Base-by-base conservation (phyloP, 2,797 vertebrate species). In the Paguma larvata region DNA sequence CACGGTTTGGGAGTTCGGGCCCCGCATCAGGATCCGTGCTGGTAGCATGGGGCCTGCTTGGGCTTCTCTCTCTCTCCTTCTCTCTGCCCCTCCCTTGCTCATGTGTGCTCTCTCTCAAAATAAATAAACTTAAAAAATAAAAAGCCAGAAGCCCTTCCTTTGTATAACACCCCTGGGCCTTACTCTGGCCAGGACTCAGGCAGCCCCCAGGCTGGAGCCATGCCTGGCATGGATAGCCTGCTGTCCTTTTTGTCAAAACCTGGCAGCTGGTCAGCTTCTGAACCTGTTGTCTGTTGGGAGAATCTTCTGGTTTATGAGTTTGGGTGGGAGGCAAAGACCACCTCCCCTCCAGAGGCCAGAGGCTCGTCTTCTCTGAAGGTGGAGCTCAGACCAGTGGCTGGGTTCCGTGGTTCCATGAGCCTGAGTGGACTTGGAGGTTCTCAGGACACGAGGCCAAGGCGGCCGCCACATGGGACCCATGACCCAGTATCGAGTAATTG, bases 401-500 rank as follows among this genome's bases (percentile, higher is more conserved):
- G 18, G 6, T 19, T 46, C 25, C 32, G 13, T 13, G 16, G 44
- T 51, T 14, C 84, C 48, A 3, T 13, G 25, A 41, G n/a, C 25
- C 25, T 2, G 15, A 1, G 27, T 18, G 15, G 34, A 27, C 34
- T 41, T 19, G 25, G 67, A 56, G 67, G 48, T 23, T 59, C 27
- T 44, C 16, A 5, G 5, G 27, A 38, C 15, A 0, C 1, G 27
- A 30, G 25, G 25, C 18, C 2, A n/a, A 27, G 68, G 25, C 34
- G 19, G 59, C 38, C 0, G 34, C 23, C 32, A 2, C 2, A 4
- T 59, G 38, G 38, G 34, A 18, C 5, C 80, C 27, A 12, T 0
- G 6, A 18, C 30, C 80, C 38, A 13, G 30, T 19, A 12, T 32
- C 38, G 21, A n/a, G 59, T 14, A 13, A 13, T 1, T 4, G 5